Conservation (phyloP, 1,140 invertebrate genomes). For the Cherax destructor region DNA sequence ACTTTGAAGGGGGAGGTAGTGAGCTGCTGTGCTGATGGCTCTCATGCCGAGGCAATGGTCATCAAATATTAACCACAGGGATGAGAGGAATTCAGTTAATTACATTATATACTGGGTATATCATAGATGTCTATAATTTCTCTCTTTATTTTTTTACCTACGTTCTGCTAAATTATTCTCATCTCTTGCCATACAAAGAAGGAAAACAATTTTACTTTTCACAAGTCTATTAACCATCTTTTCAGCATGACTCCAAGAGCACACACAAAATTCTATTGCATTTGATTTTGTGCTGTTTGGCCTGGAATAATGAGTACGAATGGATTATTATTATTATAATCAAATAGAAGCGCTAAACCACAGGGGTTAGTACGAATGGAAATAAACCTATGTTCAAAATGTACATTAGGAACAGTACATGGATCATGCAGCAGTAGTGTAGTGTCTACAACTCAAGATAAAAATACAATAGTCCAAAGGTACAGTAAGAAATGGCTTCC, state of each 20-base stretch:
- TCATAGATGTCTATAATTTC: too few relatives aligned
- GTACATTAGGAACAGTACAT: too few relatives aligned
- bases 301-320: constrained; percentile 19
- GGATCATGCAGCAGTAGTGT: too few relatives aligned
- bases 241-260: constrained; percentile 51
- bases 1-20: constrained; percentile 46
- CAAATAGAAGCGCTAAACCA: too few relatives aligned
- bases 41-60: constrained; percentile 28
- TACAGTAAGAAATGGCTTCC: too few relatives aligned
- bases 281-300: constrained; percentile 19
- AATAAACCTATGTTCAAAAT: neutral
- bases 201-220: neutral
- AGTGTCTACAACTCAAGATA: too few relatives aligned
- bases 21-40: constrained; percentile 43
- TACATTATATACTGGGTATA: neutral
- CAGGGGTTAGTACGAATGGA: neutral
- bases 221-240: constrained; percentile 9
- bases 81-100: neutral
- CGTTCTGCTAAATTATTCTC: neutral
- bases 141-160: neutral
- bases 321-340: too few relatives aligned
- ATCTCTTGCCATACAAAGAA: neutral
- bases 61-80: neutral
- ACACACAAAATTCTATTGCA: constrained; percentile 59
- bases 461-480: too few relatives aligned